Evolutionary conservation across 2,888 invertebrate genomes (phyloP), one percentile per base, ranked within the genome.

Genomic region (Lasioglossum oenotherae): DNA sequence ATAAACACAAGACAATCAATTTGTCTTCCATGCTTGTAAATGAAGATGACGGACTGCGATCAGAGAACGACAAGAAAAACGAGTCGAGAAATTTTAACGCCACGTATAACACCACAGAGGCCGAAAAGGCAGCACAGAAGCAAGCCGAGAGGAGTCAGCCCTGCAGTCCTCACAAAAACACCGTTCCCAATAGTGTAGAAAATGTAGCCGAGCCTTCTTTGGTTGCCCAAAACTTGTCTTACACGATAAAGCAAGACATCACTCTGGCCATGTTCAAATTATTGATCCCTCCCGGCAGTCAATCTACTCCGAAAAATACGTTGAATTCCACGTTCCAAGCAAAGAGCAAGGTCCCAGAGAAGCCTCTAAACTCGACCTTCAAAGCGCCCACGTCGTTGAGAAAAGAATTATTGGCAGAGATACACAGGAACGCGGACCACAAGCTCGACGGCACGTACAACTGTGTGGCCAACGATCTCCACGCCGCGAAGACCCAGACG

Each of bases 351-450:
- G 46, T 80, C 23, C 74, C 57, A 53, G 89, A 86, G 38, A 84
- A 81, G 19, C 23, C 71, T 44, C 35, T 64, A 23, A 81, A 82
- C 75, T 74, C 75, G 16, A 88, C 80, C 10, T 78, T 88, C 27
- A 87, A 92, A 78, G 74, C 87, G n/a, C 86, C 90, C 2, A 89
- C 81, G 14, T 91, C 89, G 10, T 84, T 94, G 73, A 88, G 93
- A 38, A 90, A 88, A 69, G 93, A 93, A 74, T 84, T 94, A 35
- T 67, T 94, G 5, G 88, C 93, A 69, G 93, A 93, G 79, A 91
- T 91, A 64, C 88, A 90, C 10, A 89, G 92, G 72, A 91, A 83
- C 46, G 87, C 82, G 5, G 89, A 87, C 41, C 89, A 88, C 44
- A 91, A 87, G 75, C 74, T 91, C 23, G 92, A 94, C 67, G 78